Evolutionary conservation across 2,113 vertebrate genomes (phyloP), one percentile per base, ranked within the genome.

Genomic region (Oxygymnocypris stewartii): DNA sequence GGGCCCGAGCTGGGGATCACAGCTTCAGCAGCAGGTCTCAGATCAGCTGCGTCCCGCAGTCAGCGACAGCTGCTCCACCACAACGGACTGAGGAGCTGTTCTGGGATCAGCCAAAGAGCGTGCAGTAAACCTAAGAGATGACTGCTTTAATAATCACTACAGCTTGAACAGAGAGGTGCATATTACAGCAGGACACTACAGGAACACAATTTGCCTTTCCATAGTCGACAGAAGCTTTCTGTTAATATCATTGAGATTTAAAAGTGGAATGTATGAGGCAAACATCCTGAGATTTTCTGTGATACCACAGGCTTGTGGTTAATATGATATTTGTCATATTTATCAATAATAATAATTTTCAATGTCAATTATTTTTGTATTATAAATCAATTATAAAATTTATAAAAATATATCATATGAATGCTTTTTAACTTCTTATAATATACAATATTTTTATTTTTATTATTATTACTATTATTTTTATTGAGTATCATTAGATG

Each of bases 11-110:
- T 37, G 85, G 49, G 18, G 57, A 83, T 49, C 42, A 20, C 81
- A 25, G 47, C 74, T 85, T 61, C 8, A 69, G 57, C 82, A 80
- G 57, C 84, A 69, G 71, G 14, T 78, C 54, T 82, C 61, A 54
- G 86, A 69, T 84, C 42, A 84, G 86, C 79, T 11, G 47, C 23
- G 16, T 47, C 14, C 47, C 40, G 25, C 31, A 14, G 16, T 80
- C 54, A 40, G 10, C 49, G 35, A 25, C 37, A 4, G 57, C 49
- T n/a, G 37, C 11, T 67, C 40, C 40, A 42, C 37, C 54, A 81
- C 23, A 18, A 40, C 6, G 63, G 57, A 81, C 37, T 47, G 37
- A 44, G 59, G 65, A 81, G 25, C 40, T 67, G 59, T 40, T 79
- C 51, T 59, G 31, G 59, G 31, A 79, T 57, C 31, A 65, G 79